Evolutionary conservation across 2,113 vertebrate species (phyloP).

Genomic region (Bubalus kerabau): DNA sequence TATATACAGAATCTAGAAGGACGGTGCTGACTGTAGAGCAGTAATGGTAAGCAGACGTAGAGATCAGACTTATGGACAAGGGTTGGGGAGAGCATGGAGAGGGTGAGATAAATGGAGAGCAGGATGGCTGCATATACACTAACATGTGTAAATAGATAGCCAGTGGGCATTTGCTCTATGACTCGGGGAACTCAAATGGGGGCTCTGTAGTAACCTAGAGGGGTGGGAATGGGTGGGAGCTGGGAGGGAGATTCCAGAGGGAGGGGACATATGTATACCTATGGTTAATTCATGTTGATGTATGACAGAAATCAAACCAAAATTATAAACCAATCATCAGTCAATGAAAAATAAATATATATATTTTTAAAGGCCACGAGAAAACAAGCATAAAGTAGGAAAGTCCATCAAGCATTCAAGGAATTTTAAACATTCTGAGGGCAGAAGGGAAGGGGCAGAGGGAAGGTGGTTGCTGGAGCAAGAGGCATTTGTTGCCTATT

Average conservation of each 20-base stretch:
- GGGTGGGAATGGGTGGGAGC: neutral
- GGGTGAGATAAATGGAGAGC: neutral
- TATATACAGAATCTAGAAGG: neutral
- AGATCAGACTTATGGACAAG: neutral
- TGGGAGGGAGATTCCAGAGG: neutral
- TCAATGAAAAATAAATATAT: neutral
- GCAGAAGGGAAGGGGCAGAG: neutral
- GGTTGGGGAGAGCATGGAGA: neutral
- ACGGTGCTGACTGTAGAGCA: neutral
- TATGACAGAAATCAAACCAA: neutral
- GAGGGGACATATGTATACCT: neutral
- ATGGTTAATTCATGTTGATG: neutral
- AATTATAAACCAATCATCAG: neutral
- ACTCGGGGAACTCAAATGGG: neutral
- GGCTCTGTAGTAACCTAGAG: neutral
- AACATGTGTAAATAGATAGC: neutral
- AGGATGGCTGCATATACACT: neutral
- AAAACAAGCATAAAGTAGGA: neutral
- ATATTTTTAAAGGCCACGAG: neutral
- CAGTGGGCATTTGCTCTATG: neutral
- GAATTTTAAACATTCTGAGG: neutral
- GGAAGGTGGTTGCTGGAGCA: neutral
- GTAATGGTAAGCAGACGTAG: neutral
- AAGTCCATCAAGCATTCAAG: neutral
- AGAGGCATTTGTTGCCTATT: neutral